Evolutionary conservation across 2,797 vertebrate genomes (phyloP).

Genomic region (Neostethus bicornis): DNA sequence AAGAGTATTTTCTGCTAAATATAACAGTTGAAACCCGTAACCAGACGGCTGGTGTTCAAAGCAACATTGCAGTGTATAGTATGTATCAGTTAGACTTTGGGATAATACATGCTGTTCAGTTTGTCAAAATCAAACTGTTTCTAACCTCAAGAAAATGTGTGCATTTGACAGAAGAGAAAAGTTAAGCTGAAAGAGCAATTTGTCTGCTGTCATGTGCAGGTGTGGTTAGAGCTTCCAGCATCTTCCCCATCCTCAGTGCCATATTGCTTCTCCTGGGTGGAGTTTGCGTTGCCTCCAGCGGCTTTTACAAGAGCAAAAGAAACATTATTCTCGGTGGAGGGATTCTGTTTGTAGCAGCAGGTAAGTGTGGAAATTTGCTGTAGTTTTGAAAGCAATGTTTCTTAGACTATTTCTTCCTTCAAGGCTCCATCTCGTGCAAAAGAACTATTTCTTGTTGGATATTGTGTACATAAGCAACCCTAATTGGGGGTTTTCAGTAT

Average conservation of each 20-base stretch:
- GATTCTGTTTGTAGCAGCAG: conserved; percentile 92
- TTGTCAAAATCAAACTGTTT: conserved; percentile 27
- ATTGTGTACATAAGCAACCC: too few species aligned
- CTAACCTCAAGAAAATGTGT: not conserved
- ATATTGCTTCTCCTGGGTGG: conserved; percentile 91
- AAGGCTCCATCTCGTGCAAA: too few species aligned
- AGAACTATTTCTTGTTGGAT: too few species aligned
- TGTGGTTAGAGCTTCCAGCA: conserved; percentile 93
- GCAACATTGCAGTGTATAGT: conserved; percentile 33
- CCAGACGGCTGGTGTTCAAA: not conserved
- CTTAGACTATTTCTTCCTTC: too few species aligned
- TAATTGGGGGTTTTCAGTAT: too few species aligned
- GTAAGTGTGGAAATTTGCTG: conserved; percentile 63
- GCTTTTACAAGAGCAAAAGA: conserved; percentile 91
- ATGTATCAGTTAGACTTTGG: conserved; percentile 14
- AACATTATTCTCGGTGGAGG: conserved; percentile 93
- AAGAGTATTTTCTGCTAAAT: not conserved
- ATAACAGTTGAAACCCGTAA: conserved; percentile 6
- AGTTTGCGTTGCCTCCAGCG: conserved; percentile 90
- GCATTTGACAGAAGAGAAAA: not conserved
- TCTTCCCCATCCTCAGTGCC: conserved; percentile 95
- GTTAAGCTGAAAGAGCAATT: not conserved
- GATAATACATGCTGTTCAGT: conserved; percentile 19
- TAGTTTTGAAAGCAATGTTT: conserved; percentile 1
- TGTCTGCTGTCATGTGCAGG: conserved; percentile 69